Evolutionary conservation across 2,888 invertebrate genomes (phyloP).

Genomic region (Noctua comes): DNA sequence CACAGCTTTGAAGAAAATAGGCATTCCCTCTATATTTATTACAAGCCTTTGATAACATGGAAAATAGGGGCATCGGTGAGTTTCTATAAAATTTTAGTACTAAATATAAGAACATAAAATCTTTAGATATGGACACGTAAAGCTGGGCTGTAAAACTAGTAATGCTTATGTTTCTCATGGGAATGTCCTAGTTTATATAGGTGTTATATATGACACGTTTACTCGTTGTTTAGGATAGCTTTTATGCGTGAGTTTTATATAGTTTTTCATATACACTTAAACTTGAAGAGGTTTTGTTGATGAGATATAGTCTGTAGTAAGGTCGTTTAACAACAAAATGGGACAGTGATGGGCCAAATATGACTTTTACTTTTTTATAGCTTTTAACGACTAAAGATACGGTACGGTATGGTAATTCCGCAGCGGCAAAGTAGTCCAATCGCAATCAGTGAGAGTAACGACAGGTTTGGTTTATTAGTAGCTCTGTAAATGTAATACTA

Average conservation of each 20-base stretch:
- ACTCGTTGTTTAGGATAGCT: slow-evolving; percentile 8
- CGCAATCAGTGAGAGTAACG: neutral
- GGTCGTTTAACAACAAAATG: neutral
- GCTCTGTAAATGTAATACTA: no score
- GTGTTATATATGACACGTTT: slow-evolving; percentile 37
- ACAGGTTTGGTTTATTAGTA: no score
- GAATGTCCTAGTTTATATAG: slow-evolving; percentile 42
- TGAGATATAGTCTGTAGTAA: neutral
- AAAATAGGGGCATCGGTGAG: slow-evolving; percentile 53
- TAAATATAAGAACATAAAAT: slow-evolving; percentile 59
- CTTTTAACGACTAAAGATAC: neutral
- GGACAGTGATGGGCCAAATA: neutral
- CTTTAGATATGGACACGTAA: slow-evolving; percentile 60
- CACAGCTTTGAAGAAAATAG: slow-evolving; percentile 32
- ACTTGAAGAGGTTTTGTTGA: neutral
- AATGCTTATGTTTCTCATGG: slow-evolving; percentile 44
- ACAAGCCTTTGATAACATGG: slow-evolving; percentile 56
- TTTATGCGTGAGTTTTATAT: slow-evolving; percentile 14
- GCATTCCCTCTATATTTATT: slow-evolving; percentile 48
- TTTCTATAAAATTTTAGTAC: slow-evolving; percentile 66
- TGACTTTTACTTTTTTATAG: neutral
- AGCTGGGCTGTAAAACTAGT: slow-evolving; percentile 61
- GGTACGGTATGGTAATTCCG: neutral
- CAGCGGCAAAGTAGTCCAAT: neutral
- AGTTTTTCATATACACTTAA: slow-evolving; percentile 22